These are phyloP conservation scores for Sebastes minor DNA, from an alignment of 2,797 vertebrate species.

Conservation along the genomic window DNA sequence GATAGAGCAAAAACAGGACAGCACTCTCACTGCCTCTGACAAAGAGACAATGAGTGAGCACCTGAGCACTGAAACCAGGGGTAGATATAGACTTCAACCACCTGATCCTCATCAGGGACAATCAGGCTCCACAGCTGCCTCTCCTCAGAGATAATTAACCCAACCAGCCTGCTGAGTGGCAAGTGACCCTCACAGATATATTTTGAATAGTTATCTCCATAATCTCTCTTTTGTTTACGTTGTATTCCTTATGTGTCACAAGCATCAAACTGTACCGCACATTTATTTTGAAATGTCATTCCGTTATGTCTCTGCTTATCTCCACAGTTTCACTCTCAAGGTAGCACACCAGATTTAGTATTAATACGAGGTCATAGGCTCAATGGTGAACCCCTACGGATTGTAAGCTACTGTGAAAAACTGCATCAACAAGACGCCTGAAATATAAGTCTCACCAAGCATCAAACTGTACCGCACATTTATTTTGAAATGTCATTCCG, in stretches of 20 bases:
- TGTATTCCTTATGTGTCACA: slow-evolving; percentile 24
- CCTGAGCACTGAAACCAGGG: too few species aligned
- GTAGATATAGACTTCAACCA: too few species aligned
- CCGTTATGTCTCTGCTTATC: background rate
- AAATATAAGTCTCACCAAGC: background rate
- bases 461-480: background rate
- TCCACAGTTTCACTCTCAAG: background rate
- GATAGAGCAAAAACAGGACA: too few species aligned
- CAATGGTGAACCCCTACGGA: background rate
- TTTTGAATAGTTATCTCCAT: slow-evolving; percentile 35
- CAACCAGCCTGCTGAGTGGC: too few species aligned
- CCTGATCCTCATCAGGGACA: too few species aligned
- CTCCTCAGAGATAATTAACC: too few species aligned
- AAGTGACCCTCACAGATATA: background rate
- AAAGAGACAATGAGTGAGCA: too few species aligned
- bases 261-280: background rate
- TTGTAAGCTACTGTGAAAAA: background rate
- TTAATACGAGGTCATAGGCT: background rate
- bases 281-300: slow-evolving; percentile 24
- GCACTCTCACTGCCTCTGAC: too few species aligned
- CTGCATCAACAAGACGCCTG: background rate
- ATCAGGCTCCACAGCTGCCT: too few species aligned
- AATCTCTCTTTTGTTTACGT: slow-evolving; percentile 31
- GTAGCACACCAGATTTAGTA: background rate
- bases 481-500: slow-evolving; percentile 22